Base-by-base conservation (phyloP, 37 sponge, comb jelly and placozoan genomes). In the Aplysina aerophoba region DNA sequence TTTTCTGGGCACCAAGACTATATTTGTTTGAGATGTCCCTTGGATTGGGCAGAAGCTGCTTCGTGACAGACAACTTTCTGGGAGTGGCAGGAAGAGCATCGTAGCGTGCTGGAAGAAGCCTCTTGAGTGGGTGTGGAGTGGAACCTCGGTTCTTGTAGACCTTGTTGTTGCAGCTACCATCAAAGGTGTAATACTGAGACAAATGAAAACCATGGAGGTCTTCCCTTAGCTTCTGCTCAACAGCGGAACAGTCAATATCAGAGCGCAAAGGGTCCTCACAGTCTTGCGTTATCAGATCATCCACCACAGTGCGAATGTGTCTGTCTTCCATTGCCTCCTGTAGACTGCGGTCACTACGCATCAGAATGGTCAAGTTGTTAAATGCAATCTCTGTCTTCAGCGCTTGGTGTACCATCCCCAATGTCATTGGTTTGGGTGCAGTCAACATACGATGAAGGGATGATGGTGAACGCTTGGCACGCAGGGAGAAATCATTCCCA, bases 101-200 rank as follows among this genome's bases (percentile, higher is more conserved):
- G 60, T 87, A 90, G 40, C 55, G 72, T 44, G 91, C 83, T 33
- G 73, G 80, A 37, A 90, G 71, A 20, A 87, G 37, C 61, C 87
- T 44, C n/a, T 61, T 63, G 15, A 90, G 50, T 22, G 84, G 88
- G 27, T 74, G 83, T 66, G 73, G 64, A 20, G 87, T 81, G 35
- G 87, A 57, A 25, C 91, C 91, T 37, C 64, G 28, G n/a, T 39
- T 27, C n/a, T 85, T 85, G 59, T 80, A 87, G 22, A 83, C 86
- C 44, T 88, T 83, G 73, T 94, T 97, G 81, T 97, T 97, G 66
- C 98, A 97, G 34, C 93, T 95, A 0, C 98, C 98, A 68, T 97
- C 93, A 79, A 82, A 72, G 0, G 91, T 90, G 11, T 92, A 80
- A 73, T 89, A 95, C 16, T 28, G 2, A 21, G 71, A 59, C 14